These are phyloP conservation scores for Parus major DNA, from an alignment of 2,113 vertebrate genomes.

Conservation along the genomic window DNA sequence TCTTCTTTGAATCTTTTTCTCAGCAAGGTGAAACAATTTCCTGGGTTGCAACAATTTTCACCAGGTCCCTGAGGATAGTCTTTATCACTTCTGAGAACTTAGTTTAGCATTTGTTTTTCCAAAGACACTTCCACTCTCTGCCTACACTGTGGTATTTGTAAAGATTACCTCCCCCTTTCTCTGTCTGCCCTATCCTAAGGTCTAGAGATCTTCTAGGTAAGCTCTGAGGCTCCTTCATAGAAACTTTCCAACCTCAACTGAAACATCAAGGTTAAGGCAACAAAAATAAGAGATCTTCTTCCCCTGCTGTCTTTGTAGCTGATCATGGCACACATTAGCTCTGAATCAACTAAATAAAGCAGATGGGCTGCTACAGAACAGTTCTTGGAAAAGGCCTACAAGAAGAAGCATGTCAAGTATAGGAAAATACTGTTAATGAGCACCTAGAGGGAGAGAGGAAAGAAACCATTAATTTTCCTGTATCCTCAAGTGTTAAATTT, in stretches of 20 bases:
- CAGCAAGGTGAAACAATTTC: background rate
- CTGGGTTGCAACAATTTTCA: background rate
- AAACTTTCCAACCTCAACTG: background rate
- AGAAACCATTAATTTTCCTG: slow-evolving; percentile 14
- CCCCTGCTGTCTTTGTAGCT: background rate
- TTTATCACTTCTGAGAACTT: background rate
- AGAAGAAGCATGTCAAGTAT: slow-evolving; percentile 3
- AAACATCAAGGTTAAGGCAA: background rate
- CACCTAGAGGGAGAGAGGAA: background rate
- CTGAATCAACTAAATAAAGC: slow-evolving; percentile 12
- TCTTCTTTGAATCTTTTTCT: background rate
- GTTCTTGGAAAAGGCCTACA: background rate
- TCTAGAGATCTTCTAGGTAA: background rate
- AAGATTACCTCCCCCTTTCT: background rate
- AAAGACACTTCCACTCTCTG: background rate
- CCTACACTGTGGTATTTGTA: background rate
- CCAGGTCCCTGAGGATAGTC: background rate
- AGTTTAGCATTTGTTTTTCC: background rate
- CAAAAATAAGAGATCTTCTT: background rate
- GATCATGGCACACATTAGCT: background rate
- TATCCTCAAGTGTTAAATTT: slow-evolving; percentile 46
- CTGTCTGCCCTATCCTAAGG: background rate
- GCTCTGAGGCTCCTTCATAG: background rate
- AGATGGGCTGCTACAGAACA: background rate
- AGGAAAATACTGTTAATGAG: slow-evolving; percentile 35